Base-by-base conservation (phyloP, 2,113 vertebrate species). In the Monopterus albus region DNA sequence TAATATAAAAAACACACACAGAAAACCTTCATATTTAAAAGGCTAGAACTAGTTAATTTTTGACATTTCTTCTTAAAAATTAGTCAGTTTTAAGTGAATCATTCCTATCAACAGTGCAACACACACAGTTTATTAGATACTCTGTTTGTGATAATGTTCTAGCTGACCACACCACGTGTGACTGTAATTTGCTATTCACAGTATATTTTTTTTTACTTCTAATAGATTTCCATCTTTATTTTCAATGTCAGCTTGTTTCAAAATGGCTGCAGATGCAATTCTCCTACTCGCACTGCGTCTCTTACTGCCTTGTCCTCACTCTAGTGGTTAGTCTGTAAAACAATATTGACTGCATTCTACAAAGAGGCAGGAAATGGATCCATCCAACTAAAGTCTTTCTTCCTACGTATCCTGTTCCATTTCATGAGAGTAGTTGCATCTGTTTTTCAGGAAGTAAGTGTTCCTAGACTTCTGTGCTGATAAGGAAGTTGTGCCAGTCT, bases 331-430 rank as follows among this genome's bases (percentile, higher is more conserved):
- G 61, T 70, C 55, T 56, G 43, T 80, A 56, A 78, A 51, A 56
- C 52, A 51, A 62, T 79, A 62, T 69, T 66, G 51, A 72, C 74
- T 49, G 21, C 3, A 36, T 74, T 72, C 36, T 26, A 28, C 36
- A 23, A 45, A 46, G 59, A 69, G 55, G 50, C 28, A 78, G 64
- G 72, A 73, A 61, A 64, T 75, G 26, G 40, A 62, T 53, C 38
- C 38, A 38, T 72, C 31, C 61, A 56, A 65, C 28, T 50, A 46
- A 81, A 75, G 50, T n/a, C 35, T 1, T 25, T 26, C 33, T 25
- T 35, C n/a, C 7, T 63, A 40, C 2, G 2, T 14, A 38, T 52
- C 39, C 57, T 55, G 29, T 64, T 47, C 40, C 47, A 9, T 65
- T 79, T 58, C 47, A 40, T 51, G 6, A 13, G 40, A 49, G 13